Base-by-base conservation (phyloP, 2,113 vertebrate genomes). In the Asarcornis scutulata region DNA sequence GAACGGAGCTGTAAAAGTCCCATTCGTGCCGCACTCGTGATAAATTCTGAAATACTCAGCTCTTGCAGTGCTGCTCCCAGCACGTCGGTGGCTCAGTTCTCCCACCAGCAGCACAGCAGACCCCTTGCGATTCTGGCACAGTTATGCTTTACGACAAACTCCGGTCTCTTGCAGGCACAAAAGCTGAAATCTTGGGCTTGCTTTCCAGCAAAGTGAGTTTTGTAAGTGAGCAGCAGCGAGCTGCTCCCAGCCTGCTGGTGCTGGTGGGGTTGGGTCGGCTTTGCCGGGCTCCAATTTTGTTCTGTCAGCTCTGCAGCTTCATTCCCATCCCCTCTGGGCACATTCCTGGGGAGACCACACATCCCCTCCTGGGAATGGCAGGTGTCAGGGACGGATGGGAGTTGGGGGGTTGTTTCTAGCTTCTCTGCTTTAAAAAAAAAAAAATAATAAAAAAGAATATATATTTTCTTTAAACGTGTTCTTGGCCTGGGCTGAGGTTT, bases 1-100 rank as follows among this genome's bases (percentile, higher is more conserved):
- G 63, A 82, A 72, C 93, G 93, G 88, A 96, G 95, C 62, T 75
- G 88, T 38, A 84, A 84, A 94, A 96, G 88, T 93, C 88, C 79
- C 80, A 93, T 95, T 91, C 44, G 93, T 86, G 59, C 53, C n/a
- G 18, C 55, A 22, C 46, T 84, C 73, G 60, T 42, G 21, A 34
- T 94, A 76, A 97, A 81, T 89, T 91, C 75, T 32, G 36, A 12
- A 74, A 59, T 83, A 48, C 82, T 2, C 72, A 63, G 55, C 40
- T 36, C 18, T 13, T 90, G 40, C 13, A 9, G 36, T n/a, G 36
- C 50, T 38, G 67, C 86, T 84, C 52, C 4, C 23, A 8, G 53
- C 85, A 26, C 4, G 20, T 73, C 4, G 6, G 48, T 77, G 77
- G 50, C 68, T 88, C 5, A 7, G 38, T 13, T 92, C 78, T 79